These are phyloP conservation scores for Ciconia nigra DNA, from an alignment of 2,797 vertebrate species.

Conservation along the genomic window DNA sequence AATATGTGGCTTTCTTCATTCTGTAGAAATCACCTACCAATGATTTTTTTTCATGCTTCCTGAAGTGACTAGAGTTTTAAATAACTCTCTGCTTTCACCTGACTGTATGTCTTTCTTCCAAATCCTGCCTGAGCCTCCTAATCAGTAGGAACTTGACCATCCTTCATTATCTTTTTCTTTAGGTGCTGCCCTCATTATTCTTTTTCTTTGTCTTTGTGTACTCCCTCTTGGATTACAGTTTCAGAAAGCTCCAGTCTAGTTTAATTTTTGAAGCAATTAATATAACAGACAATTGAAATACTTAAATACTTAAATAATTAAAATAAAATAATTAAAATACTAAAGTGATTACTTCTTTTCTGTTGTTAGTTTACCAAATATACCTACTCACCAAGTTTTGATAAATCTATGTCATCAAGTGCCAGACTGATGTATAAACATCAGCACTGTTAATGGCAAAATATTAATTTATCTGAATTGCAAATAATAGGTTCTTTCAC, in stretches of 20 bases:
- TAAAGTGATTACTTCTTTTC: not conserved
- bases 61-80: not conserved
- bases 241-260: not conserved
- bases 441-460: not conserved
- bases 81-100: not conserved
- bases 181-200: not conserved
- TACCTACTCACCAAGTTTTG: not conserved
- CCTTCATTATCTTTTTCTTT: not conserved
- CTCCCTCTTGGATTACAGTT: not conserved
- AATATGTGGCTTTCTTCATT: not conserved
- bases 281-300: not conserved
- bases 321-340: not conserved
- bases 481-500: not conserved
- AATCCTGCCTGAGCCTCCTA: not conserved
- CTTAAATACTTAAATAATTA: not conserved
- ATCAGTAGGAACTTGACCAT: not conserved
- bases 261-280: not conserved
- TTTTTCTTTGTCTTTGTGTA: not conserved
- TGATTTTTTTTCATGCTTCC: not conserved
- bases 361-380: not conserved
- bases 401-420: not conserved
- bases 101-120: not conserved
- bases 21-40: not conserved
- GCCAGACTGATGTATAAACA: not conserved
- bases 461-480: not conserved